Base-by-base conservation (phyloP, 2,113 vertebrate species). In the Hystrix brachyura region DNA sequence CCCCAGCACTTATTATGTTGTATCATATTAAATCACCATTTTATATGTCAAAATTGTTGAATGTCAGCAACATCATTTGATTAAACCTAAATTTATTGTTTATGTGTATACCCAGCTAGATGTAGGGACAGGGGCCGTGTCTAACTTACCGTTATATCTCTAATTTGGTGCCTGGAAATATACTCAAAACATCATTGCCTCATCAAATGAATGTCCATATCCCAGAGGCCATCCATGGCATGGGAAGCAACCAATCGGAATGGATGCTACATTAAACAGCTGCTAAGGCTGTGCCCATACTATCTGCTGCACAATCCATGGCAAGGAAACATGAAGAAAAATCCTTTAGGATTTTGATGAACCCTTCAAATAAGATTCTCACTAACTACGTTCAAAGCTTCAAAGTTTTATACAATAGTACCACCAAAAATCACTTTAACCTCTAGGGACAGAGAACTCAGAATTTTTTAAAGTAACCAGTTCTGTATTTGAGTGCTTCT, bases 131-230 rank as follows among this genome's bases (percentile, higher is more conserved):
- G 46, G 53, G 1, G 2, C 10, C 13, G 65, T 69, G 29, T 43
- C 7, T 64, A 55, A 87, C 69, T 93, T 80, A 71, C 14, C 10
- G 91, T 92, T 78, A 23, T 67, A 76, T 90, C 23, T 90, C 89
- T 90, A 91, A 79, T 67, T 81, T 83, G 78, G 15, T 87, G 6
- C 43, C 43, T 91, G n/a, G 46, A n/a, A 3, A 83, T 86, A 71
- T 85, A 18, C 64, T 81, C n/a, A 96, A 81, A 94, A 89, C 85
- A 76, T 81, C 32, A 81, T 84, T 91, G 29, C 48, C 90, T 59
- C 64, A 65, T 91, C 87, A 53, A 85, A 46, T 91, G 57, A 96
- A 80, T 81, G 48, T 48, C 48, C 29, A 65, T 81, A 84, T 4
- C 2, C 46, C 32, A 53, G 7, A 48, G 27, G 14, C 27, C 17